These are phyloP conservation scores for Dorcus parallelipipedus DNA, from an alignment of 2,888 invertebrate genomes.

Conservation along the genomic window DNA sequence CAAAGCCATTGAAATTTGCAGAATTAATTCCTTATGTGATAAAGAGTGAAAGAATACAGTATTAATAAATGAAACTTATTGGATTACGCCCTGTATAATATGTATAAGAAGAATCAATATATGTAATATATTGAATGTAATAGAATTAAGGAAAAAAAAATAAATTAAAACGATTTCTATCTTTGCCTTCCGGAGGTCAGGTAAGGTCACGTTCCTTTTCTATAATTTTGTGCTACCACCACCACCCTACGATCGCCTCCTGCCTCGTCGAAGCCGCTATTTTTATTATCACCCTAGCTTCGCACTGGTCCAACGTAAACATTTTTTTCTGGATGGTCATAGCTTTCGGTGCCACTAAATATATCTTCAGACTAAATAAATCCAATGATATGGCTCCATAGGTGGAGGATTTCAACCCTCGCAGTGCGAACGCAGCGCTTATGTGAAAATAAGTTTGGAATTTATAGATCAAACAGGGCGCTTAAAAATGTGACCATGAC, in stretches of 20 bases:
- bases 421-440: background rate
- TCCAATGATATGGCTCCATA: background rate
- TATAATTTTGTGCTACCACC: background rate
- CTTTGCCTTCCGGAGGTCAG: background rate
- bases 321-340: slow-evolving; percentile 5
- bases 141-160: no score
- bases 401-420: background rate
- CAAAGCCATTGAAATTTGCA: no score
- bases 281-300: background rate
- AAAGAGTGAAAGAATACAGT: no score
- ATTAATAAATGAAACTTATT: no score
- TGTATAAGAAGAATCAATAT: no score
- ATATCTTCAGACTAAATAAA: slow-evolving; percentile 15
- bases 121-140: no score
- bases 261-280: background rate
- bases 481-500: no score
- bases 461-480: background rate
- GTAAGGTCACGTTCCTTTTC: background rate
- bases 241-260: background rate
- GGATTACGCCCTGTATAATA: no score
- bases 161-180: slow-evolving; percentile 5
- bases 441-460: background rate
- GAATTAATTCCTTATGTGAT: no score
- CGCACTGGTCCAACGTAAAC: background rate
- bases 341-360: slow-evolving; percentile 8